Evolutionary conservation across 30 jellyfish, hydroid and myxozoan species (phyloP).

Genomic region (Clytia hemisphaerica): DNA sequence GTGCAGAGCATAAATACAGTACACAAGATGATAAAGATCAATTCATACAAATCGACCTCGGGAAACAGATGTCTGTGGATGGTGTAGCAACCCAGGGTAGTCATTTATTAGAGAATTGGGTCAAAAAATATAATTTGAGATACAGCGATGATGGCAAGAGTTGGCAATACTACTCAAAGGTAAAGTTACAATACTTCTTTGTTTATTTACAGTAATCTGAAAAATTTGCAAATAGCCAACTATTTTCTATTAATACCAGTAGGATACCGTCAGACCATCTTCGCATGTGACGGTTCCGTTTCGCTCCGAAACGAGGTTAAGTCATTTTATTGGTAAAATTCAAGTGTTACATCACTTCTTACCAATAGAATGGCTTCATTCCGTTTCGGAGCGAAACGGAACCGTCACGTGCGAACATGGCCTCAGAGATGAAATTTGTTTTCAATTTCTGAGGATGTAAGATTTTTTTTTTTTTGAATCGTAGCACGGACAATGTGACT

Average conservation of each 20-base stretch:
- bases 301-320: background rate
- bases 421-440: too few relatives aligned
- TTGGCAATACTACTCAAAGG: conserved; percentile 82
- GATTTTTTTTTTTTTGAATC: too few relatives aligned
- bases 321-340: too few relatives aligned
- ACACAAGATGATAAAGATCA: conserved; percentile 51
- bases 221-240: background rate
- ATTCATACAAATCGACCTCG: conserved; percentile 68
- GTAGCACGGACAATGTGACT: too few relatives aligned
- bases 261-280: background rate
- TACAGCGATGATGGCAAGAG: conserved; percentile 81
- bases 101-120: conserved; percentile 85
- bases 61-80: conserved; percentile 51
- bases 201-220: background rate
- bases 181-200: background rate
- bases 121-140: conserved; percentile 50
- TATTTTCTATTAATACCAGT: background rate
- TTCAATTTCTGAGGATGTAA: too few relatives aligned
- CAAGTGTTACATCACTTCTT: too few relatives aligned
- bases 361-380: too few relatives aligned
- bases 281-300: background rate
- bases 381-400: too few relatives aligned
- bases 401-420: too few relatives aligned
- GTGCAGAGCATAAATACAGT: conserved; percentile 70
- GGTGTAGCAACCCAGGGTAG: conserved; percentile 96